A percentile compares a stretch with the other conserved stretches of the same genome.
These are phyloP conservation scores for Ooceraea biroi DNA, from an alignment of 1,140 invertebrate genomes.

Conservation along the genomic window DNA sequence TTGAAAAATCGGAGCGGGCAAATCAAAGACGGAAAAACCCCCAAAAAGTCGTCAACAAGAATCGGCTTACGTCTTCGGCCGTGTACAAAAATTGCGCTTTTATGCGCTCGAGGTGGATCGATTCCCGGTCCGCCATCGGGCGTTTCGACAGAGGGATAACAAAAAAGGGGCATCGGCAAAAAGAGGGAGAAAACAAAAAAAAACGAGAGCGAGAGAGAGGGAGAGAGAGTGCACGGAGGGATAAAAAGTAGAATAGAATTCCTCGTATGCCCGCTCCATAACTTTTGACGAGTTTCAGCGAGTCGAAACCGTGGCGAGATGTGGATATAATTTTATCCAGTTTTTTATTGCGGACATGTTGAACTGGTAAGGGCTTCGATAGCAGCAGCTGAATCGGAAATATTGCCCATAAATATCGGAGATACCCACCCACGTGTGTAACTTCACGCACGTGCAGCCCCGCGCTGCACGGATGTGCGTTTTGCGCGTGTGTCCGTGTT, in stretches of 20 bases:
- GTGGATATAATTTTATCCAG: conserved; percentile 86
- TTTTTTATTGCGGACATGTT: conserved; percentile 86
- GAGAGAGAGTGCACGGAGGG: conserved; percentile 17
- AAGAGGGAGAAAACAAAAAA: conserved; percentile 50
- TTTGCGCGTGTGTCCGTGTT: conserved; percentile 24
- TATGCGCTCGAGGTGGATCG: conserved; percentile 74
- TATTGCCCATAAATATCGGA: conserved; percentile 86
- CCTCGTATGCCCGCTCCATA: conserved; percentile 78
- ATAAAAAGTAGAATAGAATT: conserved; percentile 73
- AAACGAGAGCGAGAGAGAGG: background rate
- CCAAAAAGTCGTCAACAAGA: conserved; percentile 40
- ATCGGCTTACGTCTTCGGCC: conserved; percentile 62
- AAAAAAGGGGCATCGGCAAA: conserved; percentile 67
- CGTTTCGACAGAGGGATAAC: conserved; percentile 69
- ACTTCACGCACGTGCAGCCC: conserved; percentile 73
- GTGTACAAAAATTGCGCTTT: conserved; percentile 67
- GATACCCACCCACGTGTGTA: conserved; percentile 79
- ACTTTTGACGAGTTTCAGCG: conserved; percentile 84
- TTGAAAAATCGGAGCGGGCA: background rate
- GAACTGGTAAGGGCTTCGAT: conserved; percentile 86
- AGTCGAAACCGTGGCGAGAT: conserved; percentile 82
- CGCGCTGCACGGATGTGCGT: conserved; percentile 54
- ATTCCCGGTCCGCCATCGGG: conserved; percentile 63
- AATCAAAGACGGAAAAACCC: conserved; percentile 24
- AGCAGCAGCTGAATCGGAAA: conserved; percentile 85